Base-by-base conservation (phyloP, 2,797 vertebrate genomes). In the Tokudaia tokunoshimensis region DNA sequence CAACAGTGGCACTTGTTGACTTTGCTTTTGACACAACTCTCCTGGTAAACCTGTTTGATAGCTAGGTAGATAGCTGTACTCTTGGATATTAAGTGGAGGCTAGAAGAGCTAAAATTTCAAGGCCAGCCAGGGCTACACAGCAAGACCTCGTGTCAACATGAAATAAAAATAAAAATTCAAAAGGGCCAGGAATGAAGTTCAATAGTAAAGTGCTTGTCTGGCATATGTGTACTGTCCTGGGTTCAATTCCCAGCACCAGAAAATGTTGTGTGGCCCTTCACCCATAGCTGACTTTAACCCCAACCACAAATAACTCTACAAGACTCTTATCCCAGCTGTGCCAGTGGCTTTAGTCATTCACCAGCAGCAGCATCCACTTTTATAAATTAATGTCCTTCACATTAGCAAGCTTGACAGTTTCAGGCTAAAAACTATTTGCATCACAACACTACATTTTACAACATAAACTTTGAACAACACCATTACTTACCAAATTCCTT, bases 371-470 rank as follows among this genome's bases (percentile, higher is more conserved):
- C 65, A 57, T 31, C 37, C 47, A 52, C 13, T 52, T 92, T 92
- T 88, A 82, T 67, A 44, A 87, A 85, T 41, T 47, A 72, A 72
- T 37, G 70, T 34, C 57, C 67, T 94, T 96, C 81, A 44, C 41
- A 15, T 87, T 55, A 92, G 47, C 26, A 61, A 81, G n/a, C 52
- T 85, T 81, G 78, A 24, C 6, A 29, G 87, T 90, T 94, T 92
- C 37, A n/a, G 81, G 90, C 78, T 93, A 70, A 92, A 86, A 92
- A 63, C n/a, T 6, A 80, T 92, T 92, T 93, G 63, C 44, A 29
- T 78, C 37, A 7, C 63, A 63, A 82, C 70, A 22, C 94, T 91
- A 79, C n/a, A 82, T 92, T 96, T 89, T 95, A 80, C 65, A 95
- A 26, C 78, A 93, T 52, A 8, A 47, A 61, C 1, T 11, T 67